Conservation (phyloP, 2,888 invertebrate genomes). For the Hyposoter didymator region DNA sequence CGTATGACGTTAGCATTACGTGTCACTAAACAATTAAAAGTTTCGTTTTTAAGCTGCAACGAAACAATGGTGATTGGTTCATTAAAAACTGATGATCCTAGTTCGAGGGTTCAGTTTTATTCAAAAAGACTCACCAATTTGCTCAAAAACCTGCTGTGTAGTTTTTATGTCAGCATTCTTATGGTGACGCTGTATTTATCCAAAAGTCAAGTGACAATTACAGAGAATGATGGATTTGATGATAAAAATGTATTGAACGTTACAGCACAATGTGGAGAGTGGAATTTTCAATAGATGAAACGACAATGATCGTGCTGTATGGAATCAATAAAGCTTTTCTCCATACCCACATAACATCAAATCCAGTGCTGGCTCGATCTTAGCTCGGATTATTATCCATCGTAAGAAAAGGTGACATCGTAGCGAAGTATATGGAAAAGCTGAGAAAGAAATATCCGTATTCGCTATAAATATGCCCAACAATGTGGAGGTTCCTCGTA, state of each 20-base stretch:
- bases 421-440: neutral
- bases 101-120: neutral
- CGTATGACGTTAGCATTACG: conserved; percentile 6
- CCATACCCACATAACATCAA: conserved; percentile 26
- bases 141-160: neutral
- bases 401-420: conserved; percentile 19
- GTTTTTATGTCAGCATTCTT: neutral
- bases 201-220: too few species aligned
- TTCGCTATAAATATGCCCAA: conserved; percentile 27
- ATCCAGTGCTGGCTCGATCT: neutral
- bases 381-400: conserved; percentile 19
- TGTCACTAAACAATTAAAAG: conserved; percentile 25
- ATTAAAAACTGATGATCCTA: neutral
- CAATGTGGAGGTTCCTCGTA: conserved; percentile 34
- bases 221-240: neutral
- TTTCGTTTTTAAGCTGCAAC: neutral
- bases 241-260: conserved; percentile 34
- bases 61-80: neutral
- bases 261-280: neutral
- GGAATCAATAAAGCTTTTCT: conserved; percentile 11
- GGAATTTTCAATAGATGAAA: conserved; percentile 24
- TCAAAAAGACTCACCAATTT: neutral
- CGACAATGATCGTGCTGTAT: neutral
- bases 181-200: neutral
- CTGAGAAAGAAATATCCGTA: neutral